Base-by-base conservation (phyloP, 2,888 invertebrate genomes). In the Anaspis maculata region DNA sequence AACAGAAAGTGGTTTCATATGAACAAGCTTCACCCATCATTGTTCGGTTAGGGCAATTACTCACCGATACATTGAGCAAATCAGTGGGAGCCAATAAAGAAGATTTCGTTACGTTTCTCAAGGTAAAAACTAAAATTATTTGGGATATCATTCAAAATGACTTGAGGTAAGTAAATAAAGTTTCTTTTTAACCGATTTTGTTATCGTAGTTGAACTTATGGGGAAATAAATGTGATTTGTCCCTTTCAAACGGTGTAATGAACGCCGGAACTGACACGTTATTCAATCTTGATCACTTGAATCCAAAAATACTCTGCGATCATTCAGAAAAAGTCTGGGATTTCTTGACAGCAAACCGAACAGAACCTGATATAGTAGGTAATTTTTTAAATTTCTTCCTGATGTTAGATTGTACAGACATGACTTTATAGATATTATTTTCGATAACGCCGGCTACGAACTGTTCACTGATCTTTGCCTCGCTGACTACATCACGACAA, bases 401-500 rank as follows among this genome's bases (percentile, higher is more conserved):
- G n/a, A n/a, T n/a, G n/a, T n/a, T n/a, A n/a, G n/a, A n/a, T n/a
- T n/a, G n/a, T n/a, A n/a, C n/a, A n/a, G n/a, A n/a, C n/a, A n/a
- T n/a, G n/a, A n/a, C 24, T 19, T 30, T 13, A 14, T 30, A 71
- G 84, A 87, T 58, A 74, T 91, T 34, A 74, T 98, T 1, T 73
- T 88, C 38, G 98, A 98, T 63, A 98, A 98, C 64, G 74, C 90
- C 0, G 97, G 94, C 0, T 91, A 91, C 58, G 98, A 98, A 65
- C 54, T 97, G 1, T 83, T 89, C 48, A 78, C 87, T 0, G 98
- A 98, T 61, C 62, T 97, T 0, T 83, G 89, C 54, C 57, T 98
- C 2, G 89, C 88, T 2, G 84, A 87, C 46, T 89, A 82, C 57
- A 61, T 97, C 1, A 63, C 86, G 35, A 63, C 60, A 44, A 70